These are phyloP conservation scores for Gymnarchus niloticus DNA, from an alignment of 2,113 vertebrate species.

Conservation along the genomic window DNA sequence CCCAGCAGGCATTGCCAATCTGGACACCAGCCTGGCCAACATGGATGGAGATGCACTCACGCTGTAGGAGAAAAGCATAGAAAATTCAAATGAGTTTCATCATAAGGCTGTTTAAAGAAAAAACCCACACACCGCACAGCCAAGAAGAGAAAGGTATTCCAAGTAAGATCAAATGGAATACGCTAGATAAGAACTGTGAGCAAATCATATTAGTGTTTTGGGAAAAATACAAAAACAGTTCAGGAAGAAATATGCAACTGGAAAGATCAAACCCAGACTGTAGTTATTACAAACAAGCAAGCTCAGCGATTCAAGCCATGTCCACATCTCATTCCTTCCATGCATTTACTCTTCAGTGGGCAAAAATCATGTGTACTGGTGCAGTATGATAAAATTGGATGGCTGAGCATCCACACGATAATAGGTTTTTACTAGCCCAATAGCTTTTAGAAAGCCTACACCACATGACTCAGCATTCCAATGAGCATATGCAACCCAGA, in stretches of 20 bases:
- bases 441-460: background rate
- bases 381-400: background rate
- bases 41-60: background rate
- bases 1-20: constrained; percentile 1
- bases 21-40: constrained; percentile 1
- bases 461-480: background rate
- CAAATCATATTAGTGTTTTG: background rate
- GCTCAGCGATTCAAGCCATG: background rate
- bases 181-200: background rate
- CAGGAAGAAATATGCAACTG: background rate
- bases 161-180: no score
- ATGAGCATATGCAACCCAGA: background rate
- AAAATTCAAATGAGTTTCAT: no score
- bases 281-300: background rate
- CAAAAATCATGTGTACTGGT: background rate
- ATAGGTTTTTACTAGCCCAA: no score
- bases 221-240: background rate
- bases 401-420: background rate
- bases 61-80: constrained; percentile 70
- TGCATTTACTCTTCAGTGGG: background rate
- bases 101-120: no score
- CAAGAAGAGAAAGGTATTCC: background rate
- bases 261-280: background rate
- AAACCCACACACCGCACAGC: no score
- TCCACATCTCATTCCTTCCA: background rate